phyloP scores from a whole-genome alignment of 2,888 invertebrate genomes.

The Drosophila planitibia region DNA sequence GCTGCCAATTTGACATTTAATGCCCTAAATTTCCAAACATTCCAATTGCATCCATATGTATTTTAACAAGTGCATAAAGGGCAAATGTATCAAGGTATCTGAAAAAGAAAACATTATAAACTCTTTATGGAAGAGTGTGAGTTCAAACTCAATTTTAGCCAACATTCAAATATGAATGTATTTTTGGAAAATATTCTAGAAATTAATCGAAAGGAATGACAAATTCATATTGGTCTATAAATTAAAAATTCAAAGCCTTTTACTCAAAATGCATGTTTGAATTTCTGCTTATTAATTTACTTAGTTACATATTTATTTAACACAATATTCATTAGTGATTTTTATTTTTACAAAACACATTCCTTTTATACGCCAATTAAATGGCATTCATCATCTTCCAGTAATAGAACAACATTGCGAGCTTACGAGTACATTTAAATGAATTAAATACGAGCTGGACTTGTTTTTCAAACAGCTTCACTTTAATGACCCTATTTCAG shows the following conservation, averaged over 20 bases:
- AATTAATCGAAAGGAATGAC: neutral
- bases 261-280: too few species aligned
- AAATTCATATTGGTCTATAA: too few species aligned
- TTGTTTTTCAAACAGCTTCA: conserved; percentile 6
- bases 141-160: neutral
- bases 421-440: neutral
- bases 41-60: neutral
- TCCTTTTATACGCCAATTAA: neutral
- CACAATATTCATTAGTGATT: neutral
- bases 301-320: neutral
- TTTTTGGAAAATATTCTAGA: neutral
- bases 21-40: neutral
- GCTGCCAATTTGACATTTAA: conserved; percentile 54
- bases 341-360: neutral
- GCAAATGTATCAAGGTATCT: neutral
- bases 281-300: neutral
- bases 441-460: conserved; percentile 20
- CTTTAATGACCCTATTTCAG: conserved; percentile 14
- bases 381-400: neutral
- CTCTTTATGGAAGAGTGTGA: too few species aligned
- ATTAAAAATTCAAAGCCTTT: too few species aligned
- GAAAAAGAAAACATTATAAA: neutral
- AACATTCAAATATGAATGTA: neutral
- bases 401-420: neutral
- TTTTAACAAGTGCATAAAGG: neutral